Evolutionary conservation across 2,113 vertebrate species (phyloP), one percentile per base, ranked within the genome.

Genomic region (Hyperopisus bebe): DNA sequence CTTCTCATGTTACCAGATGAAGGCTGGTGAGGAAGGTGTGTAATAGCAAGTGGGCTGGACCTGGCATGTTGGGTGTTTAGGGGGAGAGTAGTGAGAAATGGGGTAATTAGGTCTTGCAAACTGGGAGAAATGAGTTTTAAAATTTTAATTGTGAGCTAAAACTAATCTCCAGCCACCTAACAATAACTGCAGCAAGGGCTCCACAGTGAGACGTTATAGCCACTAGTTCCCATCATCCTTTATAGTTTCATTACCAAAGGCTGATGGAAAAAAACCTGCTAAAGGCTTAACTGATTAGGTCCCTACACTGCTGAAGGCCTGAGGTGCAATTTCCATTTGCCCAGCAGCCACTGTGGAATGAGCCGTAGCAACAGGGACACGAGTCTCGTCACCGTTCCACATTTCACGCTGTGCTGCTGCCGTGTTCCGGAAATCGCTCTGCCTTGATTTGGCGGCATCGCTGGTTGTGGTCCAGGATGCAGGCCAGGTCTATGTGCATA

Each of bases 251-350:
- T 90, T 89, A 88, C 89, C 48, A 51, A 51, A 51, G 89, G 21
- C 51, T 77, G 70, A 51, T 74, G 42, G 27, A 47, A 47, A 50
- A 92, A 86, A 74, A 58, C 77, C 31, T 89, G 90, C 87, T 70
- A 46, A 47, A 90, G 89, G 91, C 87, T 91, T 53, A 90, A 83
- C 83, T 74, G 88, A 92, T 93, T 92, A 92, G 91, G 55, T 89
- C 74, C 47, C 89, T 90, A 88, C 47, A 80, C 89, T 46, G 85
- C 88, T 35, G 89, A 83, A 88, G 86, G 31, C 91, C 47, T 0
- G 86, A 90, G 90, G 24, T 90, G 62, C 90, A 90, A 92, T 94
- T 92, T 90, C 19, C 90, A 92, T 89, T 88, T 90, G 31, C 74
- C 88, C 70, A n/a, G 46, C 74, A 90, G 92, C 92, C 83, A 91